A percentile compares a stretch with the other conserved stretches of the same genome.
Evolutionary conservation across 2,113 vertebrate species (phyloP).

Genomic region (Hassar affinis): DNA sequence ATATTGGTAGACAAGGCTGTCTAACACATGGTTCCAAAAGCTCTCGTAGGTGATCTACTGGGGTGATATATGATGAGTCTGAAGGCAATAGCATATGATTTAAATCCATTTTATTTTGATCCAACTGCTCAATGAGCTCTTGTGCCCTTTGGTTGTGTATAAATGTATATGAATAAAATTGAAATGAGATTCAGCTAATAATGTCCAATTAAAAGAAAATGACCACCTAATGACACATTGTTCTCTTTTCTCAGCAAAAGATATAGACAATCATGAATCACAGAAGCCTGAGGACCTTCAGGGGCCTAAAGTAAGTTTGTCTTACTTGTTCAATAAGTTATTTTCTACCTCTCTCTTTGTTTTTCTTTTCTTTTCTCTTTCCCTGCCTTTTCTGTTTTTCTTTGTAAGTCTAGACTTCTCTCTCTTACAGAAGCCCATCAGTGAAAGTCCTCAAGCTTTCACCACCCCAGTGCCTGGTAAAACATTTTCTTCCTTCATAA

Average conservation of each 20-base stretch:
- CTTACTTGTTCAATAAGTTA: not conserved
- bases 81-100: no score
- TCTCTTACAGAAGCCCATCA: constrained; percentile 60
- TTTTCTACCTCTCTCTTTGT: not conserved
- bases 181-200: not conserved
- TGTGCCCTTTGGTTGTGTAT: no score
- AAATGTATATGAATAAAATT: no score
- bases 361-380: not conserved
- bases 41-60: no score
- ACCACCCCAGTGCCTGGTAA: constrained; percentile 57
- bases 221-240: not conserved
- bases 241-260: constrained; percentile 28
- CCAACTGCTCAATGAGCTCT: no score
- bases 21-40: no score
- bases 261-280: constrained; percentile 4
- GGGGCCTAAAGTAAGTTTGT: constrained; percentile 16
- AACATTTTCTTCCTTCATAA: constrained; percentile 24
- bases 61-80: no score
- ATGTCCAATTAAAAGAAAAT: not conserved
- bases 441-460: constrained; percentile 14
- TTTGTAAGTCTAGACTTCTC: constrained; percentile 24
- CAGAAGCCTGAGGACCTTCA: not conserved
- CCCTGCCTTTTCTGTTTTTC: constrained; percentile 19
- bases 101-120: no score
- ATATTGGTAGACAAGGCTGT: no score